A percentile compares a stretch with the other conserved stretches of the same genome.
Evolutionary conservation across 2,113 vertebrate genomes (phyloP).

Genomic region (Callospermophilus lateralis): DNA sequence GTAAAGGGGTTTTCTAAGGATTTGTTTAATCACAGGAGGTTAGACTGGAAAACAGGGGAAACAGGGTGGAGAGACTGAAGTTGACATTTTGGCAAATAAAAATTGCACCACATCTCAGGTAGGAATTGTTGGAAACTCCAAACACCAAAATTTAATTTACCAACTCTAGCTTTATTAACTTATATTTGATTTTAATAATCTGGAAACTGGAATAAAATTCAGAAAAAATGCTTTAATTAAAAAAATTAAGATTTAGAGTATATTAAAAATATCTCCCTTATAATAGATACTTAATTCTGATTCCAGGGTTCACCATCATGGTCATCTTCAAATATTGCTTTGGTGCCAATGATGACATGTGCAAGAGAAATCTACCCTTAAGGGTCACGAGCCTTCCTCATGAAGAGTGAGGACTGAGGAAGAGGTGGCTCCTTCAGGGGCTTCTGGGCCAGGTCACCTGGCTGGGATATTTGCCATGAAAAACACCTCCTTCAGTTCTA

Average conservation of each 20-base stretch:
- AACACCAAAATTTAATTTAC: constrained; percentile 42
- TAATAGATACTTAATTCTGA: neutral
- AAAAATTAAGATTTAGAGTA: neutral
- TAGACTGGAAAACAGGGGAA: neutral
- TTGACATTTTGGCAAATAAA: neutral
- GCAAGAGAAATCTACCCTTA: neutral
- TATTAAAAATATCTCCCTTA: neutral
- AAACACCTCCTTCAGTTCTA: neutral
- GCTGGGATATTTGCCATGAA: neutral
- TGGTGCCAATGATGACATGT: neutral
- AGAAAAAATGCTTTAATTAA: constrained; percentile 39
- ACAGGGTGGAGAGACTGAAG: neutral
- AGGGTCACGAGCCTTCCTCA: neutral
- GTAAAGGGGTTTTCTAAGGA: constrained; percentile 1
- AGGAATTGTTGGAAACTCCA: neutral
- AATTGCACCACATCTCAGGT: neutral
- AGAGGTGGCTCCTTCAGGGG: neutral
- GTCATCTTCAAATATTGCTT: neutral
- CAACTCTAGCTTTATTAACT: constrained; percentile 12
- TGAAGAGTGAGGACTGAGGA: neutral
- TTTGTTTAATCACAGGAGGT: neutral
- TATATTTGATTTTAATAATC: constrained; percentile 47
- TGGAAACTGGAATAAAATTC: neutral
- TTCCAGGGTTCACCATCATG: neutral
- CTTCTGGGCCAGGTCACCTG: neutral